Evolutionary conservation across 2,888 invertebrate genomes (phyloP), one percentile per base, ranked within the genome.

Genomic region (Emmelina monodactyla): DNA sequence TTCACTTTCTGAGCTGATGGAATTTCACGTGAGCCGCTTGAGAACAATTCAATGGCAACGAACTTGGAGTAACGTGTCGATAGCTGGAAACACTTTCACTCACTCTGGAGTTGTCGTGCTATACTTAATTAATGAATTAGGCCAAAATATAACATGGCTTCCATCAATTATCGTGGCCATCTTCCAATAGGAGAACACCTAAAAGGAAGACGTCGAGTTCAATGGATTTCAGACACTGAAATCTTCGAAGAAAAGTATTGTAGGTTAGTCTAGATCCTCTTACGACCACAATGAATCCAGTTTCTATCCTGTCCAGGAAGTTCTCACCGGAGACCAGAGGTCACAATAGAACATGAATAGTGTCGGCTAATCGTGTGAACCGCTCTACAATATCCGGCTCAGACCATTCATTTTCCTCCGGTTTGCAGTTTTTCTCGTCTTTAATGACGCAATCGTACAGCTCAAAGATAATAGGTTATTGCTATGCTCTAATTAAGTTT

Each of bases 401-500:
- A 53, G 50, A 59, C 66, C 65, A 72, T 73, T 73, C 61, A 71
- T 71, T 71, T 73, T 71, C 67, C 62, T 69, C 55, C 49, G 50
- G 41, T 49, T 45, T 48, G 44, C 46, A 59, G 65, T 76, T 73
- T 75, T 73, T 75, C 69, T 72, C 51, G 47, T 42, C 44, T 62
- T 35, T 56, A 56, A 61, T 75, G 70, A 76, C 61, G 71, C 63
- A 67, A 71, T 70, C 50, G 58, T 69, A 70, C 71, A 71, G 71
- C 66, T 66, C n/a, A n/a, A n/a, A n/a, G n/a, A n/a, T n/a, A n/a
- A n/a, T n/a, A n/a, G n/a, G n/a, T n/a, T n/a, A n/a, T n/a, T n/a
- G n/a, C n/a, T n/a, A n/a, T n/a, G n/a, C n/a, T n/a, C n/a, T n/a
- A n/a, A n/a, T n/a, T n/a, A n/a, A n/a, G n/a, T n/a, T n/a, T n/a